These are phyloP conservation scores for Helicolenus hilgendorfi DNA, from an alignment of 2,797 vertebrate species.

Conservation along the genomic window DNA sequence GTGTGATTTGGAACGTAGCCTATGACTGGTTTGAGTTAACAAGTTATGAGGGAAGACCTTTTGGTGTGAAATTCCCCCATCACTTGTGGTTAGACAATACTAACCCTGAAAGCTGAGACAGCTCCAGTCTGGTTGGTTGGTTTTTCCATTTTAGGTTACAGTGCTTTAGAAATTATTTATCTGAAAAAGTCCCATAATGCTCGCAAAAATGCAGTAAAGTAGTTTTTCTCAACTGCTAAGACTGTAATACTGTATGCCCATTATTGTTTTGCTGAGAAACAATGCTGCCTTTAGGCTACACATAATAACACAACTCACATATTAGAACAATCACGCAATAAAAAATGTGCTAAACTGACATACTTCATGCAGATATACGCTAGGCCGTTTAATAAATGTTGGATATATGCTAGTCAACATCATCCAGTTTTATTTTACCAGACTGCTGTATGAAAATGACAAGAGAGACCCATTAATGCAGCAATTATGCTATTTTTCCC, in stretches of 20 bases:
- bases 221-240: not conserved
- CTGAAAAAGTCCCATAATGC: not conserved
- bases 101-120: not conserved
- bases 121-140: not conserved
- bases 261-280: not conserved
- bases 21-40: not conserved
- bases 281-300: not conserved
- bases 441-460: not conserved
- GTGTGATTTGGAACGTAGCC: accelerated
- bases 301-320: not conserved
- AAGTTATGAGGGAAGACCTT: not conserved
- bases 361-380: not conserved
- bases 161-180: not conserved
- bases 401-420: not conserved
- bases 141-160: not conserved
- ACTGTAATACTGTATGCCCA: not conserved
- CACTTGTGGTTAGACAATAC: not conserved
- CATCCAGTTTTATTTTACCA: not conserved
- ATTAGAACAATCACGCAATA: not conserved
- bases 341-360: not conserved
- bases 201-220: not conserved
- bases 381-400: not conserved
- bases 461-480: not conserved
- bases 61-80: not conserved
- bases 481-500: not conserved